phyloP scores from a whole-genome alignment of 2,113 vertebrate species.

The Barbus barbus region DNA sequence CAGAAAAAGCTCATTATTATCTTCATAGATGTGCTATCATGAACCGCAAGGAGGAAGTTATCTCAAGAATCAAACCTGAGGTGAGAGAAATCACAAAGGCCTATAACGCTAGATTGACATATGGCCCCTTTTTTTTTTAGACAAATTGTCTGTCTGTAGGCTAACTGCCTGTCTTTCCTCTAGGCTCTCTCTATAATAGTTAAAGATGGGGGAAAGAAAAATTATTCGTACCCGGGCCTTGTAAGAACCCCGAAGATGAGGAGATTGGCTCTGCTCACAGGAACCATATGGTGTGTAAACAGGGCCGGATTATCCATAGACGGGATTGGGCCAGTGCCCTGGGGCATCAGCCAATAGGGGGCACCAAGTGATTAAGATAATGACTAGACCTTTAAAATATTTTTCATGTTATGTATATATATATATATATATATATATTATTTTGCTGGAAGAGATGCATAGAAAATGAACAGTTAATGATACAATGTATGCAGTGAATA shows the following conservation, averaged over 20 bases:
- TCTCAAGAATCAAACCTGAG: slow-evolving; percentile 72
- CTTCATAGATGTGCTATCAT: slow-evolving; percentile 81
- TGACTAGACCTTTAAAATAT: too few relatives aligned
- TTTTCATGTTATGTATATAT: too few relatives aligned
- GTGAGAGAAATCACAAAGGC: slow-evolving; percentile 61
- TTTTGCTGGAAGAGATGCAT: too few relatives aligned
- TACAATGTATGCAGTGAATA: too few relatives aligned
- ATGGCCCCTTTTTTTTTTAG: not conserved
- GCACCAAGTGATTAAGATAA: too few relatives aligned
- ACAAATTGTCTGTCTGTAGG: not conserved
- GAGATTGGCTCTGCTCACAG: slow-evolving; percentile 69
- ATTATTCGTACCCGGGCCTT: slow-evolving; percentile 73
- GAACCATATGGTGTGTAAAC: slow-evolving; percentile 69
- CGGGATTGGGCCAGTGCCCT: too few relatives aligned
- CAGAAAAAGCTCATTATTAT: slow-evolving; percentile 78
- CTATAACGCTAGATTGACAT: not conserved
- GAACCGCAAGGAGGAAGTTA: slow-evolving; percentile 68
- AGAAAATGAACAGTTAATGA: too few relatives aligned
- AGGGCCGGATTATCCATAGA: too few relatives aligned
- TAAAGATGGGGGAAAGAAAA: slow-evolving; percentile 54
- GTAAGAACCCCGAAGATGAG: slow-evolving; percentile 75
- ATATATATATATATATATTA: too few relatives aligned
- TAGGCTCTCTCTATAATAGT: slow-evolving; percentile 62
- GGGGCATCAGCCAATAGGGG: too few relatives aligned
- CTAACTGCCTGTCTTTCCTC: slow-evolving; percentile 37